Evolutionary conservation across 2,797 vertebrate species (phyloP), one percentile per base, ranked within the genome.

Genomic region (Carduelis carduelis): DNA sequence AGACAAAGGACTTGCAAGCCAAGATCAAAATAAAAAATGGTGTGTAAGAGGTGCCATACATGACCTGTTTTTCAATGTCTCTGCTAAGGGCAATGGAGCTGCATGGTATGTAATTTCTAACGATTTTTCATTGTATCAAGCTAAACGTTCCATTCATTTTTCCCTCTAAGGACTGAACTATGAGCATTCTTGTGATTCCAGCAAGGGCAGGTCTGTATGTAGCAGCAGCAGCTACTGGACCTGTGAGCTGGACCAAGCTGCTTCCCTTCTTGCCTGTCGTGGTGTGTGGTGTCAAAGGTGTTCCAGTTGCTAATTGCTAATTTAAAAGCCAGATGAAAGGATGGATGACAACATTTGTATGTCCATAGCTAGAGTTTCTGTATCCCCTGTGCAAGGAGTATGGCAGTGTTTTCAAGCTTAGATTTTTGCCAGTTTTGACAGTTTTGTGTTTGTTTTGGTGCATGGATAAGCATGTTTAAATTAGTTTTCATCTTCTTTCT

Each of bases 201-300:
- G 46, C 52, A 46, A 20, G 50, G 34, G 32, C 28, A 32, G 12
- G 18, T 2, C 6, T 2, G 2, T 9, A 1, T 44, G 28, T 8
- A 75, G 14, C n/a, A 70, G 50, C 74, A 37, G 60, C 7, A 37
- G 59, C 59, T 50, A 4, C 69, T 35, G 63, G 39, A 50, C 26
- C 41, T 52, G 2, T 2, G 0, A 26, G 26, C 23, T 15, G 8
- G 47, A 30, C 39, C 0, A 4, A 32, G 59, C n/a, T 68, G 47
- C 64, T 92, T 21, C 32, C 26, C 24, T 74, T 46, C 61, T 44
- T 1, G 1, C 27, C 21, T 26, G 0, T 47, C 2, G 1, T 6
- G 24, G 17, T 2, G 1, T n/a, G 75, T 69, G n/a, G 6, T 66
- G 27, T 53, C 57, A 57, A 0, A 70, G 52, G 19, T 41, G 15